Percentiles rank a stretch among this genome's conserved stretches.
phyloP scores from a whole-genome alignment of 2,888 invertebrate species.

The Eumacrocentrus americanus region DNA sequence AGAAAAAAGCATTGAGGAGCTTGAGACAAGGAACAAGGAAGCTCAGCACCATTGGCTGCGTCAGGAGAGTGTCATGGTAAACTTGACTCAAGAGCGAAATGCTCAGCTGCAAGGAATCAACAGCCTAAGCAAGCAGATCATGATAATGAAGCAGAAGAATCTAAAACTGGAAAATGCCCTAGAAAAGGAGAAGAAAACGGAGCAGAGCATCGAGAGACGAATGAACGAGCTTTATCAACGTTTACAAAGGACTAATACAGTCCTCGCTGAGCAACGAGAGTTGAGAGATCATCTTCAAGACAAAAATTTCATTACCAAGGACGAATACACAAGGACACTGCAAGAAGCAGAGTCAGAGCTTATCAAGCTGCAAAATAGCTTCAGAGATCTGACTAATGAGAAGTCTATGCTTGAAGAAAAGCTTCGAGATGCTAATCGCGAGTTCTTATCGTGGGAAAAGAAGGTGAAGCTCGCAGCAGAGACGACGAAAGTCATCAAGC shows the following conservation, averaged over 20 bases:
- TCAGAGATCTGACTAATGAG: conserved; percentile 70
- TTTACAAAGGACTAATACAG: conserved; percentile 63
- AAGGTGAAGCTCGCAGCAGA: conserved; percentile 77
- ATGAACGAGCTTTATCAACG: conserved; percentile 69
- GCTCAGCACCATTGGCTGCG: conserved; percentile 79
- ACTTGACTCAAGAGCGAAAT: conserved; percentile 72
- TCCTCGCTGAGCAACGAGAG: conserved; percentile 63
- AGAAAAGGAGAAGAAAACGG: conserved; percentile 66
- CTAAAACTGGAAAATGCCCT: conserved; percentile 72
- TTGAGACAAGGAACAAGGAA: conserved; percentile 69
- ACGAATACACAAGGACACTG: conserved; percentile 63
- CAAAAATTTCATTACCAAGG: conserved; percentile 65
- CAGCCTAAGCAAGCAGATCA: conserved; percentile 71
- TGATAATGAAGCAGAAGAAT: conserved; percentile 77
- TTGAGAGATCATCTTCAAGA: conserved; percentile 65
- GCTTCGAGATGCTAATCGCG: conserved; percentile 69
- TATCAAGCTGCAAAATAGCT: conserved; percentile 72
- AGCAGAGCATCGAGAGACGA: conserved; percentile 66
- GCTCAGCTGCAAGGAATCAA: conserved; percentile 73
- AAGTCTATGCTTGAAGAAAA: conserved; percentile 71
- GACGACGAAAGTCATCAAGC: conserved; percentile 71
- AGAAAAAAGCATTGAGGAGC: conserved; percentile 70
- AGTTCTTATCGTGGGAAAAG: conserved; percentile 81
- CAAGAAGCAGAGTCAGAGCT: conserved; percentile 74
- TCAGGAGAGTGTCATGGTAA: conserved; percentile 75